Conservation (phyloP, 2,797 vertebrate species). For the Smutsia temminckii region DNA sequence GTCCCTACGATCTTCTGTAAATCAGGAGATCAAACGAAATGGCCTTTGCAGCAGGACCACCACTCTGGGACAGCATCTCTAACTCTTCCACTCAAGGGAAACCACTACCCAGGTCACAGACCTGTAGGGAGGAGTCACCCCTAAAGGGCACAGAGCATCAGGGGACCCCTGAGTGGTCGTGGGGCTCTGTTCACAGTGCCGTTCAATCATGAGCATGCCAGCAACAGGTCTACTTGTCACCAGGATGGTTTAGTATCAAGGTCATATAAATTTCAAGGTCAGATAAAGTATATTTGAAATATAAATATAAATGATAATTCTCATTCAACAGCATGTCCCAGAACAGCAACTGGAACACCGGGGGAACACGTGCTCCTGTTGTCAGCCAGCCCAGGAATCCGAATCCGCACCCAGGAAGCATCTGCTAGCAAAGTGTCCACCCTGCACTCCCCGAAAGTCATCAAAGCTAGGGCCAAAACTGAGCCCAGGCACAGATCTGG, state of each 20-base stretch:
- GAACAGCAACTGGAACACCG: background rate
- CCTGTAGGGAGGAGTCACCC: background rate
- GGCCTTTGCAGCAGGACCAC: background rate
- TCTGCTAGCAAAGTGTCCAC: background rate
- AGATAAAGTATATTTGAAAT: no score
- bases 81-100: background rate
- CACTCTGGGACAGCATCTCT: background rate
- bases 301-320: background rate
- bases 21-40: background rate
- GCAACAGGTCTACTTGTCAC: background rate
- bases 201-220: background rate
- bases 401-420: background rate
- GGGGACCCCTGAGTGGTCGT: background rate
- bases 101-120: background rate
- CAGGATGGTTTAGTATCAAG: background rate
- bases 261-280: no score
- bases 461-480: background rate
- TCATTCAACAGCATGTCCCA: background rate
- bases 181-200: rapidly evolving
- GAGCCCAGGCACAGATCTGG: background rate
- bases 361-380: background rate
- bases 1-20: background rate
- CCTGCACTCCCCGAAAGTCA: background rate
- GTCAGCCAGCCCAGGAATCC: background rate
- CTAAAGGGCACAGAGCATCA: no score